Evolutionary conservation across 2,113 vertebrate species (phyloP), one percentile per base, ranked within the genome.

Genomic region (Gracilinanus agilis): DNA sequence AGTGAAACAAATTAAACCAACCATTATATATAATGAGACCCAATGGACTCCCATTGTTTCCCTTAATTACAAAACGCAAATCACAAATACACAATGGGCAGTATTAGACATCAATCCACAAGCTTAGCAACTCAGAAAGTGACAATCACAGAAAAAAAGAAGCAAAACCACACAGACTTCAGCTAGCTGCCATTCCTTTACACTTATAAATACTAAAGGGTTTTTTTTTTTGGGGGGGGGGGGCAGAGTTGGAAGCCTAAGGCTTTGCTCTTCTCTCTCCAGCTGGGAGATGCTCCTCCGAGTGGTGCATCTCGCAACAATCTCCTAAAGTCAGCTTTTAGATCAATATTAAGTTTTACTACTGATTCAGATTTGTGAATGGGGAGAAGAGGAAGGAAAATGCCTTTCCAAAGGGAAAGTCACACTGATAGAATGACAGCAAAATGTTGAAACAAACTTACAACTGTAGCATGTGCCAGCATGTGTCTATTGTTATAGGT

Each of bases 1-100:
- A 99, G 98, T 98, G 98, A 99, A 99, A 99, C 98, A 99, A 99
- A 99, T 99, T 99, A 99, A 99, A 99, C 98, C 98, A 99, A 99
- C 98, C 98, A 99, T 99, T 99, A 99, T 98, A 98, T 98, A 98
- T 98, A 99, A 99, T 8, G 98, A 98, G 98, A 98, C 98, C 98
- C 98, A 98, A 94, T 94, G 98, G 98, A 98, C 98, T 98, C 97
- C 98, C 98, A 99, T 99, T 99, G 98, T 99, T 99, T 98, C 98
- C 98, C 98, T 99, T 99, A 99, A 99, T 99, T 99, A 98, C 98
- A 98, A 99, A 98, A 98, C 97, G 91, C 98, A 98, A 98, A 98
- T 98, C 98, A 97, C 98, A 98, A 98, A 98, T 98, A 98, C 98
- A 98, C 98, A 98, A 97, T 98, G 98, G 98, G 97, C 97, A 98